Percentiles rank a stretch among this genome's conserved stretches.
These are phyloP conservation scores for Palythoa grandis DNA, from an alignment of 92 coral and sea anemone species.

Conservation along the genomic window DNA sequence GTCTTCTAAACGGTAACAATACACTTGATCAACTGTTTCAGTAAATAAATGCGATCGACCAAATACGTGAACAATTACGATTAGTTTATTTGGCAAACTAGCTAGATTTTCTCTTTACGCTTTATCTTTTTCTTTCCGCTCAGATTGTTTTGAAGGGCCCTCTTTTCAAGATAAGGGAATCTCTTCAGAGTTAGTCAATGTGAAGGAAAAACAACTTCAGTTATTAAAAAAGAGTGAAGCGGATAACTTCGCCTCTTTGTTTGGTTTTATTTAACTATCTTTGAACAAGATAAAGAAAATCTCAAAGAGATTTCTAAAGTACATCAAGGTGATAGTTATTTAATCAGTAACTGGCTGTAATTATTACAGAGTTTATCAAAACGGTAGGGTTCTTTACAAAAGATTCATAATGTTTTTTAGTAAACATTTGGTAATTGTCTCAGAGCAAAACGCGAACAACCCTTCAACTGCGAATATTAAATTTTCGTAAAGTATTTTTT, in stretches of 20 bases:
- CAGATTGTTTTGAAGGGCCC: conserved; percentile 2
- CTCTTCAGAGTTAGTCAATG: not conserved
- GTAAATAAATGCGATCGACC: conserved; percentile 39
- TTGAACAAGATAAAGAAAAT: not conserved
- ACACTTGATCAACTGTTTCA: conserved; percentile 33
- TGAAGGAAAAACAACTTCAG: conserved; percentile 3
- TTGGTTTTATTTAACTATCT: not conserved
- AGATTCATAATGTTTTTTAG: conserved; percentile 25
- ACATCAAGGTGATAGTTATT: conserved; percentile 12
- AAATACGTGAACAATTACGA: conserved; percentile 26
- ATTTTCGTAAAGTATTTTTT: not conserved
- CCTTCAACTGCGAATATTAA: not conserved
- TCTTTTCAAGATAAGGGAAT: conserved; percentile 32
- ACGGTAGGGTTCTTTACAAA: conserved; percentile 39
- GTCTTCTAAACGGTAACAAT: conserved; percentile 26
- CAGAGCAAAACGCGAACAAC: not conserved
- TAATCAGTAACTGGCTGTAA: conserved; percentile 32
- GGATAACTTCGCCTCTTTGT: conserved; percentile 21
- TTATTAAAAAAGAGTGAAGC: not conserved
- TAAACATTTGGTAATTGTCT: conserved; percentile 23
- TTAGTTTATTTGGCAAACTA: conserved; percentile 46
- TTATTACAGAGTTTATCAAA: conserved; percentile 35
- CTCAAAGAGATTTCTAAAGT: not conserved
- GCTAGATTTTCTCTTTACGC: conserved; percentile 17
- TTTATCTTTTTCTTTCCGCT: conserved; percentile 32